Evolutionary conservation across 2,888 invertebrate species (phyloP).

Genomic region (Drepana falcataria): DNA sequence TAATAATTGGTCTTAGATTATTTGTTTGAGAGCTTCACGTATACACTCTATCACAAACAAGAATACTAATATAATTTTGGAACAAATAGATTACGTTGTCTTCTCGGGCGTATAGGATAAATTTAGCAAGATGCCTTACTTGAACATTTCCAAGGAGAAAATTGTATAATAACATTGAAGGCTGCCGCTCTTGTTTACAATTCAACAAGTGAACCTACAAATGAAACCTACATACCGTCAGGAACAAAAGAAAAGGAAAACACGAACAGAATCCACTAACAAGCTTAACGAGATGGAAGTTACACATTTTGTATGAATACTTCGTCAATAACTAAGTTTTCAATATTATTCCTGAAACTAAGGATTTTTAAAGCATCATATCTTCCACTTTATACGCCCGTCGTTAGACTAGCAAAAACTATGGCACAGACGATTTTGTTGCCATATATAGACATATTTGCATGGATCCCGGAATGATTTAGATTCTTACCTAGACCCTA

Average conservation of each 20-base stretch:
- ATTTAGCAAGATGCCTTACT: neutral
- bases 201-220: conserved; percentile 10
- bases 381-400: too few relatives aligned
- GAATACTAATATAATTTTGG: neutral
- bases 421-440: too few relatives aligned
- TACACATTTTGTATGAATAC: neutral
- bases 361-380: too few relatives aligned
- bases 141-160: conserved; percentile 6
- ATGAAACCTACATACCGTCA: neutral
- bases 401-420: too few relatives aligned
- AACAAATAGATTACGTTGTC: neutral
- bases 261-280: neutral
- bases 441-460: too few relatives aligned
- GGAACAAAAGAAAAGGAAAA: neutral
- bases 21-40: too few relatives aligned
- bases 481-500: too few relatives aligned
- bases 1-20: too few relatives aligned
- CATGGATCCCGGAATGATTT: too few relatives aligned
- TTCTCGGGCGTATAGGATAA: neutral
- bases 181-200: conserved; percentile 13
- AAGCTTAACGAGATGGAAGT: neutral
- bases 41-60: neutral
- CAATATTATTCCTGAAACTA: too few relatives aligned
- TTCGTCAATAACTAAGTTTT: neutral
- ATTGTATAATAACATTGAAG: conserved; percentile 13